These are phyloP conservation scores for Motacilla tschutschensis DNA, from an alignment of 2,113 vertebrate genomes.

Conservation along the genomic window DNA sequence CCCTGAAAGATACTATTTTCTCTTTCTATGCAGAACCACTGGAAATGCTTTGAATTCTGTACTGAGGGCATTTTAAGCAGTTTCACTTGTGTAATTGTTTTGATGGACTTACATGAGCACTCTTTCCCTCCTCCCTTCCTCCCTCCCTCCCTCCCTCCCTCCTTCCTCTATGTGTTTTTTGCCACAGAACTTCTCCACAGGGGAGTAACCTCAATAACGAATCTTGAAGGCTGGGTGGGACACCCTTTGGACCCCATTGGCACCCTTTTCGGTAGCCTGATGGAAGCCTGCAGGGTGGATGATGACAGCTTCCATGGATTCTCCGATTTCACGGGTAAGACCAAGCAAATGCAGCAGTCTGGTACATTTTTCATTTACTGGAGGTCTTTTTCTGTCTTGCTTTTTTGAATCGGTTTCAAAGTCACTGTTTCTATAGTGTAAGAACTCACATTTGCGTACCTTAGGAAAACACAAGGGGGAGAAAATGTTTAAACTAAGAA, in stretches of 20 bases:
- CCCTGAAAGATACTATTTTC: neutral
- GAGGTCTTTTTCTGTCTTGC: neutral
- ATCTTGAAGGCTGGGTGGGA: slow-evolving; percentile 95
- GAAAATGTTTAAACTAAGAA: neutral
- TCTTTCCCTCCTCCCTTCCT: neutral
- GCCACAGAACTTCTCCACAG: slow-evolving; percentile 86
- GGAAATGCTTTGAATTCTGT: neutral
- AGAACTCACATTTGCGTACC: neutral
- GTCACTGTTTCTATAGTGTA: neutral
- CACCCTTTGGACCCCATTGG: slow-evolving; percentile 94
- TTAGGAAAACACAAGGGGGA: neutral
- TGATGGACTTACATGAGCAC: neutral
- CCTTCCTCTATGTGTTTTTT: neutral
- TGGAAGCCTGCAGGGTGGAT: slow-evolving; percentile 83
- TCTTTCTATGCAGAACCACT: neutral
- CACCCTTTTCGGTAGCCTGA: slow-evolving; percentile 91
- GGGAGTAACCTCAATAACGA: slow-evolving; percentile 88
- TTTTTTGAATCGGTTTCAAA: neutral
- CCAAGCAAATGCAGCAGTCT: neutral
- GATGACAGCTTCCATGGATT: slow-evolving; percentile 81
- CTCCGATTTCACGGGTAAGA: slow-evolving; percentile 83
- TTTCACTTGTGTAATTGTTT: neutral
- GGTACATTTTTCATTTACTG: neutral
- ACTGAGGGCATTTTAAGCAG: neutral
- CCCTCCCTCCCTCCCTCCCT: neutral